Evolutionary conservation across 2,797 vertebrate species (phyloP).

Genomic region (Limnodromus scolopaceus): DNA sequence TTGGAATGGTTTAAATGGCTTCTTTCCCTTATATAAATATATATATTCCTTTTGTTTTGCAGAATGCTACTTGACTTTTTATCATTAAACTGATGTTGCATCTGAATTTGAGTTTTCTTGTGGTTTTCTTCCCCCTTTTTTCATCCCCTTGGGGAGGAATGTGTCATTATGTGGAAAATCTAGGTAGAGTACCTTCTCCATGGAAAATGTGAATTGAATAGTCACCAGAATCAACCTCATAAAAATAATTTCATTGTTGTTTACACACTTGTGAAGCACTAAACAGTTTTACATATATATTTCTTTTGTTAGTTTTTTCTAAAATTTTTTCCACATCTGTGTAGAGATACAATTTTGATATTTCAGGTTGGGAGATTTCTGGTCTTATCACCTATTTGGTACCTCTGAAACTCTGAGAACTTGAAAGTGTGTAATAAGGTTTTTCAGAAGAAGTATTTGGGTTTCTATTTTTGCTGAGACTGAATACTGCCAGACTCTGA

Average conservation of each 20-base stretch:
- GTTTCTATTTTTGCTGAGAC: neutral
- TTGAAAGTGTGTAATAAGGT: rapidly evolving
- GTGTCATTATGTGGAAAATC: neutral
- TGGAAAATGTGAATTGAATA: neutral
- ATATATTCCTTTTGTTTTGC: neutral
- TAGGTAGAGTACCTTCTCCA: rapidly evolving
- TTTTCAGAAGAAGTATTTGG: neutral
- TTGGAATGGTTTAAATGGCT: neutral
- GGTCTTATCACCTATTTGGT: rapidly evolving
- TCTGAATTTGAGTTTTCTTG: neutral
- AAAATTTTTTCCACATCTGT: rapidly evolving
- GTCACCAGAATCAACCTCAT: rapidly evolving
- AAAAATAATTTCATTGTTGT: rapidly evolving
- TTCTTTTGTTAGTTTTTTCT: rapidly evolving
- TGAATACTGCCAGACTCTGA: neutral
- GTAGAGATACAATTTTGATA: rapidly evolving
- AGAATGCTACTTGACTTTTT: neutral
- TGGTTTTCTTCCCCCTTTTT: neutral
- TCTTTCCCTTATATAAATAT: neutral
- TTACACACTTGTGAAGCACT: neutral
- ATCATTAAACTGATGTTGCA: constrained; percentile 36
- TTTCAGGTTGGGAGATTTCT: neutral
- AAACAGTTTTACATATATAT: rapidly evolving
- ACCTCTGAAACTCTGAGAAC: neutral
- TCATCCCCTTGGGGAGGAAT: rapidly evolving